Conservation (phyloP, 2,797 vertebrate species). For the Geotrypetes seraphini region DNA sequence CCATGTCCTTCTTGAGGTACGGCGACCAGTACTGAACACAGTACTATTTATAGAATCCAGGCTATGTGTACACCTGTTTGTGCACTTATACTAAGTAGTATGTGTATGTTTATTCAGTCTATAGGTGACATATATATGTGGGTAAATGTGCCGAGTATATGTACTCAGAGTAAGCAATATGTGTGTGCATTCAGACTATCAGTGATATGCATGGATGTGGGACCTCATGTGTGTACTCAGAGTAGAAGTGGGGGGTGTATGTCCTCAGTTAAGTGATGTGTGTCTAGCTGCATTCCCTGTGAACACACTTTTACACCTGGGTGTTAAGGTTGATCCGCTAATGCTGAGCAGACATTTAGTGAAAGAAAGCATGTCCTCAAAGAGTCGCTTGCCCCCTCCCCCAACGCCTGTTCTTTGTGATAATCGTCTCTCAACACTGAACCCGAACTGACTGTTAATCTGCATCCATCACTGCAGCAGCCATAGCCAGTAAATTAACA, state of each 20-base stretch:
- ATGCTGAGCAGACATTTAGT: no score
- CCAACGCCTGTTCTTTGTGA: constrained; percentile 18
- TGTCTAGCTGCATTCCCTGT: neutral
- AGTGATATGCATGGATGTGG: neutral
- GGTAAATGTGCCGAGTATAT: no score
- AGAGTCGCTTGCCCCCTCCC: neutral
- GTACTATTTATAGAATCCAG: no score
- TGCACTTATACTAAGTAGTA: no score
- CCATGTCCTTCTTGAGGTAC: no score
- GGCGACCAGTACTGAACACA: no score
- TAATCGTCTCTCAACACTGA: constrained; percentile 36
- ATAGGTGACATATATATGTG: no score
- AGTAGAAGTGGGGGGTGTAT: neutral
- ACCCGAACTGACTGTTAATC: constrained; percentile 43
- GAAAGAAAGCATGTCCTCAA: neutral
- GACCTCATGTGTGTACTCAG: neutral
- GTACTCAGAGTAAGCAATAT: no score
- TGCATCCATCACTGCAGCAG: constrained; percentile 45
- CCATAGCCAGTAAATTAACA: constrained; percentile 41
- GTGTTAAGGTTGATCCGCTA: no score
- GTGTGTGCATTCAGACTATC: neutral
- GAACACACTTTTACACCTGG: no score
- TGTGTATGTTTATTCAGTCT: no score
- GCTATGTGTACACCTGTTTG: no score
- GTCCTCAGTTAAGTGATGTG: neutral